These are phyloP conservation scores for Setipinna tenuifilis DNA, from an alignment of 2,797 vertebrate genomes.

Conservation along the genomic window DNA sequence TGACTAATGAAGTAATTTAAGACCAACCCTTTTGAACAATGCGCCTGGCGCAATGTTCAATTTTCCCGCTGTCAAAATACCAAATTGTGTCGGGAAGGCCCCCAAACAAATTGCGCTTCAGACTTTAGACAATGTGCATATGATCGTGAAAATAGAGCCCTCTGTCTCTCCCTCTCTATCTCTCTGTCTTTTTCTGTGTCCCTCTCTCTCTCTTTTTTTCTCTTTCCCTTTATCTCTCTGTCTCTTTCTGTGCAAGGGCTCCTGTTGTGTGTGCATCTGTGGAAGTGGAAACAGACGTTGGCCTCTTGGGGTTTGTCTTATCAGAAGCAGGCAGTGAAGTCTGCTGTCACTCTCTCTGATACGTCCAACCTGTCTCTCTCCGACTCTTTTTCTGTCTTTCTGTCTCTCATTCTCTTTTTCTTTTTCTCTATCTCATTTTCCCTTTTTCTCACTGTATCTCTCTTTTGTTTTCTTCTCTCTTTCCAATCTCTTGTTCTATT, in stretches of 20 bases:
- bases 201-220: background rate
- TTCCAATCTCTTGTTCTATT: background rate
- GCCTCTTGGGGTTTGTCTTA: constrained; percentile 45
- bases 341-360: constrained; percentile 36
- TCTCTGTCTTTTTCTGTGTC: background rate
- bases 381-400: background rate
- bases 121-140: too few relatives aligned
- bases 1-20: too few relatives aligned
- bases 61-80: too few relatives aligned
- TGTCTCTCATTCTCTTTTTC: background rate
- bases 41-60: too few relatives aligned
- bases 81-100: too few relatives aligned
- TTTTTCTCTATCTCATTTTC: background rate
- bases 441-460: background rate
- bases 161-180: too few relatives aligned
- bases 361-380: constrained; percentile 1
- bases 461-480: too few relatives aligned
- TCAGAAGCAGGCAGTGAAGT: constrained; percentile 43
- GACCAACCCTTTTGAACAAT: too few relatives aligned
- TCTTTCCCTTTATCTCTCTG: constrained; percentile 2
- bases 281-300: constrained; percentile 52
- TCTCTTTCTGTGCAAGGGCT: background rate
- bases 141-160: too few relatives aligned
- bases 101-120: too few relatives aligned
- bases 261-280: constrained; percentile 17